A percentile compares a stretch with the other conserved stretches of the same genome.
These are phyloP conservation scores for Eubucco bourcierii DNA, from an alignment of 2,113 vertebrate genomes.

Conservation along the genomic window DNA sequence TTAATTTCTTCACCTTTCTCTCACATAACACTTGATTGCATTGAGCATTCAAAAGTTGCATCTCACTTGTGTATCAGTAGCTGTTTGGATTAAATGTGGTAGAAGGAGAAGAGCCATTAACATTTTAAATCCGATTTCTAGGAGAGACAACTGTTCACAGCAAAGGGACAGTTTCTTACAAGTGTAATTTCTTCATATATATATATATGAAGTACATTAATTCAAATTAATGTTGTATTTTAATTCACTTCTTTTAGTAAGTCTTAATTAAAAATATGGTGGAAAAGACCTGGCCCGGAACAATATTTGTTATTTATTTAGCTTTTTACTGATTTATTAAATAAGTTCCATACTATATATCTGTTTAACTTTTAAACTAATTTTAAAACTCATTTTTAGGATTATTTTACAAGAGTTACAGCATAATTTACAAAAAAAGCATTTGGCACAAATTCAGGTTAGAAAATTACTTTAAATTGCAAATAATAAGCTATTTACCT, in stretches of 20 bases:
- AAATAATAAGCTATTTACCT: background rate
- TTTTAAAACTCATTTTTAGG: background rate
- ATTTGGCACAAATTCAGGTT: background rate
- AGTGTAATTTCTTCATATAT: background rate
- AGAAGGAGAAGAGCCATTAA: background rate
- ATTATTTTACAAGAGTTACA: background rate
- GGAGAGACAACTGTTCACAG: background rate
- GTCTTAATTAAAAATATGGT: background rate
- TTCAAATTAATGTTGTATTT: background rate
- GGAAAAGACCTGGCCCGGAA: background rate
- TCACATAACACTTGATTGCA: background rate
- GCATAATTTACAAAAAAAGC: background rate
- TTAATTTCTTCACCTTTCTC: background rate
- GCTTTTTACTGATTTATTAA: background rate
- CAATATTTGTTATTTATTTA: background rate
- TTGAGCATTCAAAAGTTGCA: background rate
- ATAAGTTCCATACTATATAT: background rate
- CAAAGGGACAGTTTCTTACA: background rate
- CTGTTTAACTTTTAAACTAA: background rate
- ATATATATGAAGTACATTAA: background rate
- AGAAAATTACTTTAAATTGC: background rate
- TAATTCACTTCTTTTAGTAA: background rate
- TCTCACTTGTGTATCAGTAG: background rate
- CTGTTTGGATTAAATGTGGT: background rate
- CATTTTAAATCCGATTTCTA: background rate